phyloP scores from a whole-genome alignment of 2,113 vertebrate genomes.

The Gnathonemus longibarbis region DNA sequence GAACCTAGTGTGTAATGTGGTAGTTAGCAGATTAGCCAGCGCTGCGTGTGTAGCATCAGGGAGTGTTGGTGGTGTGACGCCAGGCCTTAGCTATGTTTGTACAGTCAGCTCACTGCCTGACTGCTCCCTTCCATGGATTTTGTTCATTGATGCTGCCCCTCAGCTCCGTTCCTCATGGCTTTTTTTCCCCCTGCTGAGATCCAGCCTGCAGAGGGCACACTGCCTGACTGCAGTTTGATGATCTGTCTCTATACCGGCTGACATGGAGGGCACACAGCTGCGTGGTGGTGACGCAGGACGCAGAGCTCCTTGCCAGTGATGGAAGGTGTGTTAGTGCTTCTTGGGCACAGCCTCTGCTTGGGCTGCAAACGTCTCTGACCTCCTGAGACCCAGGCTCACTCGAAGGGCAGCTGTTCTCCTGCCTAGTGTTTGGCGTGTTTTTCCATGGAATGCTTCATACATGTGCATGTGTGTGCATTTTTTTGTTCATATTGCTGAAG shows the following conservation, averaged over 20 bases:
- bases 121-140: not conserved
- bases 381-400: not conserved
- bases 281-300: not conserved
- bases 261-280: not conserved
- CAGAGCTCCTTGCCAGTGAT: not conserved
- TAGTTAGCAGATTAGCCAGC: slow-evolving; percentile 20
- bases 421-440: not conserved
- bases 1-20: not conserved
- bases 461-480: not conserved
- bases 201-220: not conserved
- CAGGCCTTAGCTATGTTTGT: not conserved
- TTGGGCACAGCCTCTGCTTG: not conserved
- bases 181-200: not conserved
- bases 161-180: not conserved
- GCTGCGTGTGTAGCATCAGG: slow-evolving; percentile 26
- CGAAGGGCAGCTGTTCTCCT: not conserved
- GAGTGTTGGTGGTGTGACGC: not conserved
- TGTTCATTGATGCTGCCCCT: not conserved
- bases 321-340: not conserved
- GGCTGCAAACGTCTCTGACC: not conserved
- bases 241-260: not conserved
- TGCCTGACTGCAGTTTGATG: not conserved
- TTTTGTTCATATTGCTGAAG: not conserved
- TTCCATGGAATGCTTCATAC: not conserved
- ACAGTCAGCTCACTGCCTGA: not conserved